Percentiles rank a stretch among this genome's conserved stretches.
phyloP scores from a whole-genome alignment of 1,140 invertebrate species.

The Neomicropteryx cornuta region DNA sequence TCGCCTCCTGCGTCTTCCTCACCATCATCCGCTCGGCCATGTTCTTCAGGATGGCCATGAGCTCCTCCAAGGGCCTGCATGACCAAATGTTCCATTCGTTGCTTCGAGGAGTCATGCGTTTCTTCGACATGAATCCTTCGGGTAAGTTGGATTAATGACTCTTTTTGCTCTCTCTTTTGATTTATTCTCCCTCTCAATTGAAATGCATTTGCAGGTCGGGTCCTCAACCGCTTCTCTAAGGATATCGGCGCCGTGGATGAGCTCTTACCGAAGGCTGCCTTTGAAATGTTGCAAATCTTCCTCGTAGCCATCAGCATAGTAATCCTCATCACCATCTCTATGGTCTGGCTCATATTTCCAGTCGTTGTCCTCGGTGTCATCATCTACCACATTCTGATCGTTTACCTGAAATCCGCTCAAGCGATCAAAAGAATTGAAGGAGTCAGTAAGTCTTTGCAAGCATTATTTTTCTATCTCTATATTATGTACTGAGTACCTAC shows the following conservation, averaged over 20 bases:
- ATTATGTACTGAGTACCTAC: no score
- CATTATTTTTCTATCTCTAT: no score
- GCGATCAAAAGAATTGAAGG: conserved; percentile 80
- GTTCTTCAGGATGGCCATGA: conserved; percentile 74
- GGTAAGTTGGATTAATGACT: no score
- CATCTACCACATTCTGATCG: conserved; percentile 62
- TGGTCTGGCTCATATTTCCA: conserved; percentile 61
- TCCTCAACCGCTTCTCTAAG: conserved; percentile 63
- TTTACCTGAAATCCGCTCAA: conserved; percentile 74
- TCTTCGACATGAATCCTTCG: conserved; percentile 76
- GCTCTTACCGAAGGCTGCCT: conserved; percentile 61
- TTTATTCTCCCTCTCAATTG: no score
- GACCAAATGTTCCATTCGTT: conserved; percentile 73
- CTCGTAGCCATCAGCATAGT: conserved; percentile 49
- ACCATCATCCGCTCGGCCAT: conserved; percentile 49
- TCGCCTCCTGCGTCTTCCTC: conserved; percentile 35
- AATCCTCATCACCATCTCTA: conserved; percentile 58
- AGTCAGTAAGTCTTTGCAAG: no score
- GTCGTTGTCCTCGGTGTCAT: conserved; percentile 53
- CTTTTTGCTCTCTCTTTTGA: no score
- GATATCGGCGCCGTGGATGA: conserved; percentile 77
- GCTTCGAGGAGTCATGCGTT: conserved; percentile 65
- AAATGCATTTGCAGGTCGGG: conserved; percentile 54
- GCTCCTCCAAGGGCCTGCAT: conserved; percentile 68
- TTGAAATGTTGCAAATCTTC: conserved; percentile 66